Evolutionary conservation across 2,113 vertebrate genomes (phyloP), one percentile per base, ranked within the genome.

Genomic region (Cyprinodon brontotheroides): DNA sequence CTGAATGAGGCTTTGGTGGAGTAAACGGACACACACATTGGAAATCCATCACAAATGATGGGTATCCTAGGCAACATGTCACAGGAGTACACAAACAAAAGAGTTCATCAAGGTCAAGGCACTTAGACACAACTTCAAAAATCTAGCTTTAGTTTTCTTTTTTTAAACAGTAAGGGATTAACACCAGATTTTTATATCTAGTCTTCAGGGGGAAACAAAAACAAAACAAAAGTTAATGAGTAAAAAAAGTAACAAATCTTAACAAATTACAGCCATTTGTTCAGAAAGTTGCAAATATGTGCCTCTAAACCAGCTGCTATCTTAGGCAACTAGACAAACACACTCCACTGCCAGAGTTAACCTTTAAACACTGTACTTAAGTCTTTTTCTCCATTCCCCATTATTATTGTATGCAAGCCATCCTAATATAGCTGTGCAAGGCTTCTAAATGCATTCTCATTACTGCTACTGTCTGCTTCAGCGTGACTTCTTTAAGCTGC

Each of bases 341-440:
- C 77, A 65, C 64, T 72, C 66, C 59, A 68, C 71, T 81, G 83
- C 81, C 82, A 84, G 74, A 78, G 67, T 82, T 88, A 86, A 84
- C 84, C 83, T 87, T 91, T 88, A 82, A 87, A 86, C 80, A 76
- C 70, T 47, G 70, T 60, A 74, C 83, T 85, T 80, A 89, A 86
- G 80, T 77, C 67, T 17, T 81, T 86, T 80, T 78, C 82, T 65
- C 47, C 47, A 84, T 69, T 84, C 79, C 78, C 59, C 69, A 70
- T 85, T 87, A 87, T 87, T 85, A 89, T 14, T 70, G 77, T 61
- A 78, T 78, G 89, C 89, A 89, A 92, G 84, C 72, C 80, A 70
- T 91, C 87, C 88, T 89, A 88, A 92, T 92, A 92, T 91, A 92
- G 89, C 81, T 65, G 72, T 69, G 72, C 69, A 62, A 79, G 77